These are phyloP conservation scores for Arnoldichthys spilopterus DNA, from an alignment of 2,797 vertebrate genomes.

Conservation along the genomic window DNA sequence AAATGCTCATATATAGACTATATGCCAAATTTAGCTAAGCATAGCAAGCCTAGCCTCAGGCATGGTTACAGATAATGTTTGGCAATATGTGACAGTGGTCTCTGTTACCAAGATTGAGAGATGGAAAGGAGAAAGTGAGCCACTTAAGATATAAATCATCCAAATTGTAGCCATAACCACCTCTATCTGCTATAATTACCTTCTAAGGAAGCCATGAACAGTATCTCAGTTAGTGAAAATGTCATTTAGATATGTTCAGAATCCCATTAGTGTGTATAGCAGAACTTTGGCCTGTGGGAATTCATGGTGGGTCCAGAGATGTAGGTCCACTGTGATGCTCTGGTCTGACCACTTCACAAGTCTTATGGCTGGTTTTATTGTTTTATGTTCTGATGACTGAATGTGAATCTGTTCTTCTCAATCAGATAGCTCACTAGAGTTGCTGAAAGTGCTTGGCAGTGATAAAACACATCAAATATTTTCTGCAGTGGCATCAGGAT, in stretches of 20 bases:
- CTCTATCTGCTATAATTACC: slow-evolving; percentile 48
- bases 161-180: slow-evolving; percentile 39
- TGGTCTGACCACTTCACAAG: slow-evolving; percentile 1
- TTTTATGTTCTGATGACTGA: slow-evolving; percentile 51
- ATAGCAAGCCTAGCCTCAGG: slow-evolving; percentile 23
- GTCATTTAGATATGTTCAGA: slow-evolving; percentile 54
- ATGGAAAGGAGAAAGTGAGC: slow-evolving; percentile 43
- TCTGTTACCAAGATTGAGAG: slow-evolving; percentile 32
- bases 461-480: slow-evolving; percentile 56
- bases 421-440: slow-evolving; percentile 30
- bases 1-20: slow-evolving; percentile 17
- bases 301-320: slow-evolving; percentile 9
- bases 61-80: slow-evolving; percentile 22
- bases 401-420: slow-evolving; percentile 21
- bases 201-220: slow-evolving; percentile 51
- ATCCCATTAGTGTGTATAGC: slow-evolving; percentile 47
- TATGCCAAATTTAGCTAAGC: not conserved
- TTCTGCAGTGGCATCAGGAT: slow-evolving; percentile 23
- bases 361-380: slow-evolving; percentile 34
- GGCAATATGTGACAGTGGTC: slow-evolving; percentile 30
- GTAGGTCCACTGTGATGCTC: not conserved
- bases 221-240: slow-evolving; percentile 52
- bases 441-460: slow-evolving; percentile 44
- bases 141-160: slow-evolving; percentile 50
- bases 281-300: slow-evolving; percentile 32